Conservation (phyloP, 2,113 vertebrate genomes). For the Irena cyanogastra region DNA sequence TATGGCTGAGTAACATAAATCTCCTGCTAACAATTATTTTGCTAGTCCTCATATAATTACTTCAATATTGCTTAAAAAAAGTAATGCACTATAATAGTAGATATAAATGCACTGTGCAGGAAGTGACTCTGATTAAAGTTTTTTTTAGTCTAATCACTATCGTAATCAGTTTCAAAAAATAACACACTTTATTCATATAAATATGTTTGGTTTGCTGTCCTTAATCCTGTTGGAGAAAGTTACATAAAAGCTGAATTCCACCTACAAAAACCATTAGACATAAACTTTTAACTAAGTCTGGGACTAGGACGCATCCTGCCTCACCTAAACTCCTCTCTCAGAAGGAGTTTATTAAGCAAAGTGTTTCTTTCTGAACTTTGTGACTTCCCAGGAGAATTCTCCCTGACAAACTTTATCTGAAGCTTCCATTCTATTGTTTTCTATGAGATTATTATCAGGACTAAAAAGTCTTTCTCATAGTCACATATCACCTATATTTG, state of each 20-base stretch:
- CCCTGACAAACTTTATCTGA: background rate
- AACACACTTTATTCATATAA: background rate
- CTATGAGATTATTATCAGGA: background rate
- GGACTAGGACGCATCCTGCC: background rate
- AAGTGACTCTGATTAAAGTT: background rate
- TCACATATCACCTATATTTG: background rate
- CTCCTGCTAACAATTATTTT: background rate
- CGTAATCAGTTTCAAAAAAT: background rate
- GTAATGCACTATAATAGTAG: background rate
- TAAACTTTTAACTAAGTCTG: background rate
- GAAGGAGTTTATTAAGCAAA: background rate
- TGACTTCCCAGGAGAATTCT: background rate
- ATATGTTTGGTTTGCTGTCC: background rate
- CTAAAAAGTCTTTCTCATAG: background rate
- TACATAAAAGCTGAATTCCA: background rate
- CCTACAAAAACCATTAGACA: background rate
- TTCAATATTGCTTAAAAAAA: background rate
- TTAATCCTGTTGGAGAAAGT: background rate
- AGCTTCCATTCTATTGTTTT: background rate
- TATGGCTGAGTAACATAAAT: background rate
- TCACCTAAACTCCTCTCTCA: background rate
- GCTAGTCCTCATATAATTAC: background rate
- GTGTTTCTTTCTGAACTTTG: background rate
- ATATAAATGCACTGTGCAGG: background rate
- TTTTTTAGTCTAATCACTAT: background rate